phyloP scores from a whole-genome alignment of 2,113 vertebrate species.

The crab-eating macaque (Macaca fascicularis) region DNA sequence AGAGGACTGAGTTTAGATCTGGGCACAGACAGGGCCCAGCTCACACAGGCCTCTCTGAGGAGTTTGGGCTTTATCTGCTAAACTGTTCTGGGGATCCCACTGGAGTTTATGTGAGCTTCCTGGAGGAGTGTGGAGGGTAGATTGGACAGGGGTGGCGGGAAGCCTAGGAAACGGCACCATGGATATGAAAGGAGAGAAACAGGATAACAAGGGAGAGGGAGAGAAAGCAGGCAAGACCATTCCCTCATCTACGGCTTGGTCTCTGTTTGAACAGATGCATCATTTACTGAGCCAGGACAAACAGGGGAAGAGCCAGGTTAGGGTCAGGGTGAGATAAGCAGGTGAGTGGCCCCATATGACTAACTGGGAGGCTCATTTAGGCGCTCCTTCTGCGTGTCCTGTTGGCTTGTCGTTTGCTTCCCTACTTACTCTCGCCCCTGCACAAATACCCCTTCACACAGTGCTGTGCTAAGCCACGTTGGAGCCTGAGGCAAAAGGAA shows the following conservation, averaged over 20 bases:
- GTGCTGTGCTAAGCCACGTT: not conserved
- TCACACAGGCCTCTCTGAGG: not conserved
- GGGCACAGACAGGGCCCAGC: not conserved
- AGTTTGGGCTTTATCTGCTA: not conserved
- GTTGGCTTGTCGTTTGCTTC: too few relatives aligned
- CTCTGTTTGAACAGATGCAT: not conserved
- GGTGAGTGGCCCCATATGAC: not conserved
- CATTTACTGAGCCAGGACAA: not conserved
- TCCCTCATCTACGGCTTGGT: not conserved
- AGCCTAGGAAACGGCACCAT: not conserved
- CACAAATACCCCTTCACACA: not conserved
- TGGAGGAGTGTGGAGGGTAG: not conserved
- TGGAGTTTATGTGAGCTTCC: too few relatives aligned
- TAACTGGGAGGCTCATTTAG: too few relatives aligned
- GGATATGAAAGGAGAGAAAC: not conserved
- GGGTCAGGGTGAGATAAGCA: not conserved
- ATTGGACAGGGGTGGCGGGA: rapidly evolving
- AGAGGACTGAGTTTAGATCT: not conserved
- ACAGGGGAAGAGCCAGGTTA: too few relatives aligned
- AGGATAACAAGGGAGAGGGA: not conserved
- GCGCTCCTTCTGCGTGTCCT: not conserved
- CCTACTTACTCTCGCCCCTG: not conserved
- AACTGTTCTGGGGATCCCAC: not conserved
- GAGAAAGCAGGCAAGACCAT: not conserved
- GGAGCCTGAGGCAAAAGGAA: not conserved